These are phyloP conservation scores for Craseonycteris thonglongyai DNA, from an alignment of 2,113 vertebrate genomes.

Conservation along the genomic window DNA sequence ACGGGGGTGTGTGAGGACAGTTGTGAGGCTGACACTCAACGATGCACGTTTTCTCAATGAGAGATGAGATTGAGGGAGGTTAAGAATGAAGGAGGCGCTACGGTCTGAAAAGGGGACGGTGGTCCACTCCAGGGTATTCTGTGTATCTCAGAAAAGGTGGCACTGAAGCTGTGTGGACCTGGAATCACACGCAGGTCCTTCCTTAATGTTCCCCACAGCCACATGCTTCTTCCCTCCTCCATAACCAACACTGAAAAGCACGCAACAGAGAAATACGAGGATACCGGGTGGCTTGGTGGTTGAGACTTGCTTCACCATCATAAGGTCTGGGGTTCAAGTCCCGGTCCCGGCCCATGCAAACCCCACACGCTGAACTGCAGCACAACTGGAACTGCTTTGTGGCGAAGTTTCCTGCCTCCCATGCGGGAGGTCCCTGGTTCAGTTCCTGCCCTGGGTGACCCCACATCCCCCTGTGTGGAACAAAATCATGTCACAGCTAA, in stretches of 20 bases:
- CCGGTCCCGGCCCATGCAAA: too few species aligned
- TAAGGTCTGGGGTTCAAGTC: too few species aligned
- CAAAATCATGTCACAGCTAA: too few species aligned
- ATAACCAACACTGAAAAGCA: background rate
- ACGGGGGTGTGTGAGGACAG: background rate
- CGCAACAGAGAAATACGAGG: background rate
- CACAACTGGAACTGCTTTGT: too few species aligned
- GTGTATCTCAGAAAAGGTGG: background rate
- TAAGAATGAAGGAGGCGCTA: background rate
- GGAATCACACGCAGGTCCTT: background rate
- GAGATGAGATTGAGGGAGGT: background rate
- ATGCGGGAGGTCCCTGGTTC: too few species aligned
- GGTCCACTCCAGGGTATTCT: background rate
- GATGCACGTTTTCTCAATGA: background rate
- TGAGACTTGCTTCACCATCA: too few species aligned
- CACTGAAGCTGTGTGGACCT: background rate
- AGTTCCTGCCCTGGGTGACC: too few species aligned
- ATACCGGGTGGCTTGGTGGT: too few species aligned
- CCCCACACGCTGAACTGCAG: too few species aligned
- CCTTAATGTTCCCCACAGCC: background rate
- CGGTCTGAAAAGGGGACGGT: background rate
- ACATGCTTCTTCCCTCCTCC: background rate
- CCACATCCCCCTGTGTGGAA: too few species aligned
- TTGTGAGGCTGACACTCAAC: background rate
- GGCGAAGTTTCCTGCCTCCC: too few species aligned